phyloP scores from a whole-genome alignment of 30 jellyfish, hydroid and myxozoan species.

The Hydractinia symbiolongicarpus region DNA sequence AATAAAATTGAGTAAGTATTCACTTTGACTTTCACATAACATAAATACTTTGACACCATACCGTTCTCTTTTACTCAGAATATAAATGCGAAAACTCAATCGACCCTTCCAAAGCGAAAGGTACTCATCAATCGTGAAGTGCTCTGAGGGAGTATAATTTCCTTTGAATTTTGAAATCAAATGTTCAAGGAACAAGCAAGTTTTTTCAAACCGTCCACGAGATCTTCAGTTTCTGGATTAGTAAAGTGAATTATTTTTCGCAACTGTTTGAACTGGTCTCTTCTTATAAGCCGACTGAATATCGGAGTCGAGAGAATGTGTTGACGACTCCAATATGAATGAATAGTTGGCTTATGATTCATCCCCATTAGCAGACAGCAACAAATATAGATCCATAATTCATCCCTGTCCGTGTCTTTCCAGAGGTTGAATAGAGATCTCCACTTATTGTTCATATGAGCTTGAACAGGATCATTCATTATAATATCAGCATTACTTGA shows the following conservation, averaged over 20 bases:
- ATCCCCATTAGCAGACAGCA: slow-evolving; percentile 12
- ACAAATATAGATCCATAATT: slow-evolving; percentile 18
- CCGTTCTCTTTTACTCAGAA: slow-evolving; percentile 17
- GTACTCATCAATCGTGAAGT: slow-evolving; percentile 9
- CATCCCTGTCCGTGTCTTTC: slow-evolving; percentile 11
- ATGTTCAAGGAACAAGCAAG: neutral
- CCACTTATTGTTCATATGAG: too few relatives aligned
- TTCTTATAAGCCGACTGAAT: slow-evolving; percentile 27
- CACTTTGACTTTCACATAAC: neutral
- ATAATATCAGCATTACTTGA: too few relatives aligned
- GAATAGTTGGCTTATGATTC: slow-evolving; percentile 7
- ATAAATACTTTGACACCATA: neutral
- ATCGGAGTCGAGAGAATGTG: slow-evolving; percentile 20
- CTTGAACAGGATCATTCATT: too few relatives aligned
- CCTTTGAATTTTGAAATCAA: slow-evolving; percentile 4
- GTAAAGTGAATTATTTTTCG: slow-evolving; percentile 25
- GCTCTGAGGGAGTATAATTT: slow-evolving; percentile 2
- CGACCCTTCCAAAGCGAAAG: slow-evolving; percentile 24
- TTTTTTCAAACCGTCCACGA: slow-evolving; percentile 3
- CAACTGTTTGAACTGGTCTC: slow-evolving; percentile 16
- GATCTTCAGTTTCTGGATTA: slow-evolving; percentile 14
- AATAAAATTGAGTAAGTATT: slow-evolving; percentile 13
- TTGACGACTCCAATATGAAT: slow-evolving; percentile 14
- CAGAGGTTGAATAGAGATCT: neutral
- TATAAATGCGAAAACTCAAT: slow-evolving; percentile 2